Base-by-base conservation (phyloP, 1,140 invertebrate genomes). In the Drosophila athabasca region DNA sequence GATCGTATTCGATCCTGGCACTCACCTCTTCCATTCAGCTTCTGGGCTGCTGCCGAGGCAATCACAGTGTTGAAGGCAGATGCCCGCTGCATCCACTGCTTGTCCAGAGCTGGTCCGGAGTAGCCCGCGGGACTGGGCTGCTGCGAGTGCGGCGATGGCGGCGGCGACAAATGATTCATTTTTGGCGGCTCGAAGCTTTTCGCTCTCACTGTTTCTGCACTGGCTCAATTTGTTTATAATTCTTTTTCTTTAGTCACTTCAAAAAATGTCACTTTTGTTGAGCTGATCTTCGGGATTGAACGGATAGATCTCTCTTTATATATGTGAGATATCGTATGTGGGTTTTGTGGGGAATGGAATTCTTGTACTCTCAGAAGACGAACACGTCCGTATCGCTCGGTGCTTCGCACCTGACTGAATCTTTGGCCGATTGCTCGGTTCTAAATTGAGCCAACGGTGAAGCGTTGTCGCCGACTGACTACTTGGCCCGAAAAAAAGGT, bases 331-430 rank as follows among this genome's bases (percentile, higher is more conserved):
- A 13, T 4, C 13, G 11, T 39, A 39, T 39, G 3, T 13, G 11
- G 13, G 35, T 9, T 39, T 39, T 11, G 39, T 41, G 64, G 58
- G 43, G 41, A 19, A 19, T 19, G 17, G 24, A 17, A 64, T 72
- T 74, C 61, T 58, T 57, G 43, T 31, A 50, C 74, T 71, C 66
- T 49, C 44, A 69, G 59, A 74, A 85, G 78, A 78, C 81, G 75
- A 62, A 87, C 85, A 91, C 90, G 90, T 88, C 90, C 88, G 90
- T 87, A 77, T 80, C 78, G 87, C 73, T 89, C 81, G 90, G 90
- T 91, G 90, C 90, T 90, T 91, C 79, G 89, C 90, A 91, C 90
- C 90, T 91, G 90, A 91, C 90, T 91, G 90, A 91, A 91, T 91
- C 82, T 90, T 90, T 76, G 50, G 66, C 66, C 85, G 90, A 79